phyloP scores from a whole-genome alignment of 2,797 vertebrate genomes.

The Tragopan temminckii region DNA sequence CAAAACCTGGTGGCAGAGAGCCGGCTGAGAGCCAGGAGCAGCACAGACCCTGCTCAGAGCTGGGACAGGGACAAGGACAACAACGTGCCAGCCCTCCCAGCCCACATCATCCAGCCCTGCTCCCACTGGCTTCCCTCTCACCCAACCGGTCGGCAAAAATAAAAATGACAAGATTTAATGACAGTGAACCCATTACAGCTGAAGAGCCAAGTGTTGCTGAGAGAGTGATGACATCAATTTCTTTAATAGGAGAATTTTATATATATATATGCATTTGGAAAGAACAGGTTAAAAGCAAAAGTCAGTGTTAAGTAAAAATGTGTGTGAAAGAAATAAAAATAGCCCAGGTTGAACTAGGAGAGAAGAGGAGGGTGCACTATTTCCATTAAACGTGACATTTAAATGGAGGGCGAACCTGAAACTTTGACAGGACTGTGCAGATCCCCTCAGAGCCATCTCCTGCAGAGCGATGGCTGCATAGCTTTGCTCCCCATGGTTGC shows the following conservation, averaged over 20 bases:
- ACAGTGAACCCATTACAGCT: neutral
- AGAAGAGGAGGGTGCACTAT: neutral
- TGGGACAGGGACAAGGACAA: neutral
- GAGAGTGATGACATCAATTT: neutral
- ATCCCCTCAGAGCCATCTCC: neutral
- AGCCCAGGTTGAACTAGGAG: neutral
- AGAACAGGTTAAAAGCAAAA: neutral
- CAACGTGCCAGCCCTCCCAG: neutral
- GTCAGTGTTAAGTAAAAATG: accelerated
- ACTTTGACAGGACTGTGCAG: neutral
- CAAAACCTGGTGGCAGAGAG: neutral
- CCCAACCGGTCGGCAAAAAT: neutral
- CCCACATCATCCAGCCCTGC: neutral
- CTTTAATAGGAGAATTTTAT: neutral
- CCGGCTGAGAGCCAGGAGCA: neutral
- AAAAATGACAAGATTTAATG: neutral
- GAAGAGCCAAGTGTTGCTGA: neutral
- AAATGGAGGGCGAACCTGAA: neutral
- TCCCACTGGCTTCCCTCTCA: accelerated
- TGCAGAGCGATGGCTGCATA: accelerated
- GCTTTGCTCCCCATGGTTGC: neutral
- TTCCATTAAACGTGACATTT: slow-evolving; percentile 16
- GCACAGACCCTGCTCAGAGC: accelerated
- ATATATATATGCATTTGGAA: neutral
- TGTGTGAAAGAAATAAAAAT: neutral